Percentiles rank a stretch among this genome's conserved stretches.
These are phyloP conservation scores for Orientallactaga bullata DNA, from an alignment of 2,113 vertebrate genomes.

Conservation along the genomic window DNA sequence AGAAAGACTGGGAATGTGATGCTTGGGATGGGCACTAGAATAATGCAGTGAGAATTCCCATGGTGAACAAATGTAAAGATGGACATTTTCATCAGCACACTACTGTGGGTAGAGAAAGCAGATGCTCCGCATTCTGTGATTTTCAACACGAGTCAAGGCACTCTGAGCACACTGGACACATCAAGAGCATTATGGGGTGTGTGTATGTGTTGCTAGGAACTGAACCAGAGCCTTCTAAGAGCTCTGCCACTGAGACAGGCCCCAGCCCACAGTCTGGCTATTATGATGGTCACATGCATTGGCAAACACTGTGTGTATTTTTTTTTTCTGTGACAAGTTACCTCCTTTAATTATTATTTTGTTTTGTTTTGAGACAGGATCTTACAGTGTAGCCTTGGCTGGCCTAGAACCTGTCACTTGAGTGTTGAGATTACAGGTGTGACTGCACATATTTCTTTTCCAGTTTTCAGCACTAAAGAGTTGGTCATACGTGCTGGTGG, in stretches of 20 bases:
- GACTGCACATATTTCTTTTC: not conserved
- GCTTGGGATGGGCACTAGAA: not conserved
- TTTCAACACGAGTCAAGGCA: not conserved
- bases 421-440: no score
- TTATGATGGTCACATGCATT: not conserved
- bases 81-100: conserved; percentile 18
- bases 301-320: no score
- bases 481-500: not conserved
- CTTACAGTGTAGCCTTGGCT: no score
- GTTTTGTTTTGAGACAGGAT: not conserved
- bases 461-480: not conserved
- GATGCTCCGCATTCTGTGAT: not conserved
- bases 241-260: not conserved
- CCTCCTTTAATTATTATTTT: no score
- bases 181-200: not conserved
- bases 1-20: not conserved
- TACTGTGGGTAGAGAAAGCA: not conserved
- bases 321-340: no score
- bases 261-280: not conserved
- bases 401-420: no score
- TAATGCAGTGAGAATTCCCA: not conserved
- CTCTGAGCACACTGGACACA: not conserved
- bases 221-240: not conserved
- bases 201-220: not conserved
- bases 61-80: not conserved